Evolutionary conservation across 2,888 invertebrate genomes (phyloP), one percentile per base, ranked within the genome.

Genomic region (Drosophila suboccidentalis): DNA sequence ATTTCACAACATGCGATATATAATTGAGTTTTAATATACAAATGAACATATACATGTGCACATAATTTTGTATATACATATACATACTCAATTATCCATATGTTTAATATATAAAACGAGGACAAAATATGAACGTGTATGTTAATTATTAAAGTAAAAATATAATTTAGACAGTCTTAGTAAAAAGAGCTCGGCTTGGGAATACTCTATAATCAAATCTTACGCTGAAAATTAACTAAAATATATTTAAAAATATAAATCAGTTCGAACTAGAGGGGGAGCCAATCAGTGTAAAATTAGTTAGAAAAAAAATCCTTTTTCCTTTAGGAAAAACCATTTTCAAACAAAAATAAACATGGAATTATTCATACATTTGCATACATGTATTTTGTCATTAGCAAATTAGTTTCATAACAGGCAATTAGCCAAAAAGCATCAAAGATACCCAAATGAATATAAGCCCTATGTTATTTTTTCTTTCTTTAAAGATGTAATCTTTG

Each of bases 1-100:
- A 78, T 80, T 83, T 80, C 67, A 73, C 49, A 71, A 80, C 88
- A 85, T 89, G 87, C 87, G 74, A 89, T 81, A 75, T 81, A 71
- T 89, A 89, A 89, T 89, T 84, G 80, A 67, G 67, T 77, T 87
- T 89, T 79, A 81, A 81, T 84, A 66, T 69, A 71, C 55, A 57
- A 34, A 49, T 54, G 58, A 62, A 74, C 69, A 54, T 62, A 50
- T 15, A 10, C 22, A 11, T 41, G 13, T 39, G 36, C 19, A 8
- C n/a, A 6, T 4, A 4, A 22, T 4, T 36, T 13, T 46, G 19
- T n/a, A n/a, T n/a, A 41, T 4, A 22, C 39, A 26, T 34, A 43
- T 17, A 9, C 46, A 22, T 17, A 29, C 19, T 9, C 3, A 15
- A 3, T 10, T 41, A 17, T 47, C 19, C 36, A 32, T 29, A 34